A percentile compares a stretch with the other conserved stretches of the same genome.
These are phyloP conservation scores for Elysia chlorotica DNA, from an alignment of 1,140 invertebrate genomes.

Conservation along the genomic window DNA sequence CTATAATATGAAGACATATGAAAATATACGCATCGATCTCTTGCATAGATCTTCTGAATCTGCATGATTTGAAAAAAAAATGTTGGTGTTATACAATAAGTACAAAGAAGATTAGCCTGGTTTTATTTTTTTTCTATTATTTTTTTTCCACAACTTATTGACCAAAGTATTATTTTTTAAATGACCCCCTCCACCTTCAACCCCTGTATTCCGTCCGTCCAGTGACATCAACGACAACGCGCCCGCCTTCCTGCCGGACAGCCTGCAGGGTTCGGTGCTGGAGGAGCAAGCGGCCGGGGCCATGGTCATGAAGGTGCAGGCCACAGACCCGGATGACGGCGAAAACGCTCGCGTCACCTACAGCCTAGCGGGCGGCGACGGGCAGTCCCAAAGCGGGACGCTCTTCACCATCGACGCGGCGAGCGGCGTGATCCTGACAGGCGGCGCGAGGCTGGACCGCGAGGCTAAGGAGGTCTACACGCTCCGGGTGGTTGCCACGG, in stretches of 20 bases:
- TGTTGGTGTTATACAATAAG: too few species aligned
- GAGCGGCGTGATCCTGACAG: conserved; percentile 14
- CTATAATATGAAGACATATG: too few species aligned
- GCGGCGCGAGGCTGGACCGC: conserved; percentile 10
- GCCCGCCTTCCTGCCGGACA: conserved; percentile 30
- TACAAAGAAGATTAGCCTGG: too few species aligned
- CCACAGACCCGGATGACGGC: conserved; percentile 73
- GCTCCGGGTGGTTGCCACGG: conserved; percentile 69
- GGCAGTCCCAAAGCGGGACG: too few species aligned
- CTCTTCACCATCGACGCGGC: conserved; percentile 23
- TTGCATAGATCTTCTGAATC: too few species aligned
- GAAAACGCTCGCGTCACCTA: conserved; percentile 71
- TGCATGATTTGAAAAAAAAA: too few species aligned
- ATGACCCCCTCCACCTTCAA: too few species aligned
- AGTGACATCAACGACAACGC: conserved; percentile 55
- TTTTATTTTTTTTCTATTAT: too few species aligned
- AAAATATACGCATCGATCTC: too few species aligned
- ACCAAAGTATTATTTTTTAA: too few species aligned
- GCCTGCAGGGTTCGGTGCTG: conserved; percentile 21
- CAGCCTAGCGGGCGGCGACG: conserved; percentile 38
- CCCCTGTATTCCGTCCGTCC: too few species aligned
- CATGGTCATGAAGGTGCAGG: conserved; percentile 66
- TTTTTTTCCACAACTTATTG: too few species aligned
- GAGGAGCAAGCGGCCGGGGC: conserved; percentile 59
- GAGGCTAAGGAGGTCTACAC: conserved; percentile 15